Evolutionary conservation across 92 coral and sea anemone species (phyloP), one percentile per base, ranked within the genome.

Genomic region (Porites divaricata): DNA sequence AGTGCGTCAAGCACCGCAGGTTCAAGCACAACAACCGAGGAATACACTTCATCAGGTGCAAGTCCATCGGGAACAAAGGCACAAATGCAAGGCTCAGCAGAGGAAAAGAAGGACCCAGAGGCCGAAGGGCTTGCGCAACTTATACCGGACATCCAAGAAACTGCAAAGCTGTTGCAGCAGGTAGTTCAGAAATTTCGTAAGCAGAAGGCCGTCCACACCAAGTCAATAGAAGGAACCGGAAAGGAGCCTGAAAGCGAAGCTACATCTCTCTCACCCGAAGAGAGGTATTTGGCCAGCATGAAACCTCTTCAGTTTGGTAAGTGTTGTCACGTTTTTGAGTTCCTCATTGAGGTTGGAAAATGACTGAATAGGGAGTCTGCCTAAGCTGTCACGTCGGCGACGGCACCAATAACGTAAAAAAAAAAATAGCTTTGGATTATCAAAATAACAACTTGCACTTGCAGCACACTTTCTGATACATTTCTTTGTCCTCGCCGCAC

Each of bases 61-160:
- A 20, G 86, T 50, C 49, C 78, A 8, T 17, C 72, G 9, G 79
- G 72, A 56, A 70, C 16, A 58, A 22, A 16, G 26, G 67, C 53
- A 58, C 68, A 58, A 28, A 16, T 15, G 21, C 83, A 52, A 45
- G 69, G 75, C 68, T 35, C 17, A 1, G 23, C 45, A 2, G 93
- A 91, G 63, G 92, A 82, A 65, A 76, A 81, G 92, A 81, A 88
- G 24, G 99, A 97, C 67, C 76, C 90, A 2, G 99, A 97, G n/a
- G 95, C 97, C 53, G 99, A 97, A 63, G 96, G 99, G 2, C 92
- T 97, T 17, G 95, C 99, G 15, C 81, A 90, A 22, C 92, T 97
- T 19, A 93, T 97, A 76, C 99, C 99, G 12, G 99, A 97, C 73
- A 93, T 97, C 75, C 99, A 97, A 83, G 90, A 92, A 20, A 97